Percentiles rank a stretch among this genome's conserved stretches.
These are phyloP conservation scores for Todus mexicanus DNA, from an alignment of 2,797 vertebrate species.

Conservation along the genomic window DNA sequence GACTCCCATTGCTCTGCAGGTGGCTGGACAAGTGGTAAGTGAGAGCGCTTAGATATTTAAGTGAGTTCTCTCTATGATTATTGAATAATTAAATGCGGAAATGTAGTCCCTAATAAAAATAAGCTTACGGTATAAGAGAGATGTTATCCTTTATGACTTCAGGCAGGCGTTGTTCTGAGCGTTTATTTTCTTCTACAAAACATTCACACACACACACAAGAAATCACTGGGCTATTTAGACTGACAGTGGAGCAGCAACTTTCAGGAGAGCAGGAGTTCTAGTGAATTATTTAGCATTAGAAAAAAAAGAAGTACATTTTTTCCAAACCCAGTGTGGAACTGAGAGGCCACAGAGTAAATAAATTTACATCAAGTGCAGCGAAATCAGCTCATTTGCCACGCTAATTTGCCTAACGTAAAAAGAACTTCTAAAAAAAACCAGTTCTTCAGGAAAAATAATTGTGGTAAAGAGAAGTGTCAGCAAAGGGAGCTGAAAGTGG, in stretches of 20 bases:
- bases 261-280: not conserved
- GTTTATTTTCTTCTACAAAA: slow-evolving; percentile 18
- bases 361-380: not conserved
- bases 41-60: not conserved
- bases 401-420: not conserved
- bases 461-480: not conserved
- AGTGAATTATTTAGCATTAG: slow-evolving; percentile 34
- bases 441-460: not conserved
- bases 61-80: not conserved
- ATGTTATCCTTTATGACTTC: not conserved
- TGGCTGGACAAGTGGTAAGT: not conserved
- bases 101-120: not conserved
- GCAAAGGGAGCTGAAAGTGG: not conserved
- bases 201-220: not conserved
- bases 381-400: not conserved
- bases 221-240: not conserved
- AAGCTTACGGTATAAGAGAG: not conserved
- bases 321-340: not conserved
- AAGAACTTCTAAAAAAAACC: not conserved
- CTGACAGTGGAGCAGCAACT: not conserved
- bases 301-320: not conserved
- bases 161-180: not conserved
- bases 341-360: not conserved
- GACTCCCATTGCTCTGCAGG: not conserved
- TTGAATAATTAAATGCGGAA: slow-evolving; percentile 37